Base-by-base conservation (phyloP, 2,888 invertebrate genomes). In the Epinotia bilunana region DNA sequence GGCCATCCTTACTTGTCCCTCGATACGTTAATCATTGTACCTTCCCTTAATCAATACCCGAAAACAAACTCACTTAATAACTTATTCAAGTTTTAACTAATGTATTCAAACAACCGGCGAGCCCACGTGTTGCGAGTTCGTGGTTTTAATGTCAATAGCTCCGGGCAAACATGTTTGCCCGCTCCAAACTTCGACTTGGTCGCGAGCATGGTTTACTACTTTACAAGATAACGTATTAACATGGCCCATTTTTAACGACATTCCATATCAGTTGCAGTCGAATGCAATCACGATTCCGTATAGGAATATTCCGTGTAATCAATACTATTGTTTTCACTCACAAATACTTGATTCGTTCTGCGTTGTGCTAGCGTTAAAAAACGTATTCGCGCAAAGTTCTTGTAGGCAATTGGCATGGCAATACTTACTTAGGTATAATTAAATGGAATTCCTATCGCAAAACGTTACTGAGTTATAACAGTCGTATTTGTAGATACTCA, bases 71-170 rank as follows among this genome's bases (percentile, higher is more conserved):
- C 3, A 28, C 28, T 33, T 9, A n/a, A 61, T n/a, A 33, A 33
- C 9, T 61, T 33, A 16, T 9, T 28, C 28, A 61, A 28, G 11
- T 33, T 20, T 33, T 18, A 61, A 28, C 33, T 39, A 74, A 57
- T 63, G 63, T 63, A 57, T 63, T 58, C 62, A 12, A 39, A 57
- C 28, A 49, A 49, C 74, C 70, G 64, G 69, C 43, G 53, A 13
- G n/a, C 43, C 64, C 74, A 71, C 74, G 74, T 74, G 70, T 74
- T 39, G 20, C 20, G 4, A 13, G 23, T 13, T 20, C 46, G 33
- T 33, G n/a, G 20, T 73, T 65, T 64, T 74, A 71, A 74, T 64
- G 70, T 71, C 70, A 70, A 43, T 71, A 69, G 49, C 49, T 74
- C 53, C 69, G 43, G 33, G n/a, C 46, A 74, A 74, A 74, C 74